These are phyloP conservation scores for Pseudochaenichthys georgianus DNA, from an alignment of 2,797 vertebrate species.

Conservation along the genomic window DNA sequence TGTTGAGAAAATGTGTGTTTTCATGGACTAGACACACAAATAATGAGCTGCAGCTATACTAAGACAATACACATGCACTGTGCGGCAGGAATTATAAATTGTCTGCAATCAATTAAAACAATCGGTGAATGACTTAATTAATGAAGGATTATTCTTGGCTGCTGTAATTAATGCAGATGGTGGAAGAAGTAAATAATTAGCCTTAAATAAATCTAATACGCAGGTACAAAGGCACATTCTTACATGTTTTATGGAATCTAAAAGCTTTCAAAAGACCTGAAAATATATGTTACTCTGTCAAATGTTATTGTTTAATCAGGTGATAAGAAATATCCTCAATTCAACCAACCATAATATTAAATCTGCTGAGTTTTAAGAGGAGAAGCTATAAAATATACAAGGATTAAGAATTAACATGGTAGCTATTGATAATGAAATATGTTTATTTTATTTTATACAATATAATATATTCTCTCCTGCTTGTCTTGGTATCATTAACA, in stretches of 20 bases:
- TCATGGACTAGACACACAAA: neutral
- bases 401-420: neutral
- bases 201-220: neutral
- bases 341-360: neutral
- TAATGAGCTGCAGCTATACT: neutral
- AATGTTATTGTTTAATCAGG: neutral
- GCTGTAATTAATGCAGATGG: slow-evolving; percentile 13
- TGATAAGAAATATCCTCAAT: neutral
- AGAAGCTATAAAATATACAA: neutral
- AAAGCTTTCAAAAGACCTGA: neutral
- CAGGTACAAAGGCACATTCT: neutral
- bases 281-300: neutral
- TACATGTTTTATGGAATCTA: neutral
- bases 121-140: neutral
- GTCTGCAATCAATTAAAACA: slow-evolving; percentile 13
- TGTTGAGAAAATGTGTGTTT: neutral
- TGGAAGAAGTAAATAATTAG: neutral
- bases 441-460: neutral
- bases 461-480: neutral
- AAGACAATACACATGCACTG: neutral
- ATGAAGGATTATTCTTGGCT: neutral
- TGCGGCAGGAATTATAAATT: neutral
- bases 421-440: neutral
- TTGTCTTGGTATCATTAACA: neutral
- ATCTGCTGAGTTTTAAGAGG: neutral